Evolutionary conservation across 2,113 vertebrate genomes (phyloP).

Genomic region (Okapia johnstoni): DNA sequence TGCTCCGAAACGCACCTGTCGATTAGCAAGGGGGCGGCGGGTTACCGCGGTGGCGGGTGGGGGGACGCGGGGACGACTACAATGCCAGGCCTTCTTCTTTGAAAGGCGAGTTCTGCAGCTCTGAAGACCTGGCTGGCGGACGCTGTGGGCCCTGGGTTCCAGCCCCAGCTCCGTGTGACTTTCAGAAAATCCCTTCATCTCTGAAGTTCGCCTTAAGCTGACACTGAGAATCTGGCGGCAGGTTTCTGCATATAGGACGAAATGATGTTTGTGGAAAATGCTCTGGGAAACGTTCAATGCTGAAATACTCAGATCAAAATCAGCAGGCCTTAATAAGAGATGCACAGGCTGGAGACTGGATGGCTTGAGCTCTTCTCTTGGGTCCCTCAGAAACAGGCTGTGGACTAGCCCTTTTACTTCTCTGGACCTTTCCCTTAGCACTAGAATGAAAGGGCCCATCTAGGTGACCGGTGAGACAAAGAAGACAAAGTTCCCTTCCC

Average conservation of each 20-base stretch:
- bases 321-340: neutral
- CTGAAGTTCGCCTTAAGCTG: neutral
- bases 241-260: neutral
- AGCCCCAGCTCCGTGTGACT: neutral
- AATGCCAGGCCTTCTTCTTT: neutral
- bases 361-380: neutral
- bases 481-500: neutral
- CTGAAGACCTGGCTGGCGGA: neutral
- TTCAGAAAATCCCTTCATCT: neutral
- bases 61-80: neutral
- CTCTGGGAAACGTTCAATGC: neutral
- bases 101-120: neutral
- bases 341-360: neutral
- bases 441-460: neutral
- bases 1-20: slow-evolving; percentile 66
- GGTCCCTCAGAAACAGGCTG: neutral
- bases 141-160: neutral
- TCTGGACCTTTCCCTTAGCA: neutral
- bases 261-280: neutral
- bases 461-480: neutral
- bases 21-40: slow-evolving; percentile 64
- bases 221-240: neutral
- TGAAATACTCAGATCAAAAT: neutral
- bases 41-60: neutral
- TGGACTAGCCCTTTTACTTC: neutral